Base-by-base conservation (phyloP, 2,888 invertebrate species). In the Unio delphinus region DNA sequence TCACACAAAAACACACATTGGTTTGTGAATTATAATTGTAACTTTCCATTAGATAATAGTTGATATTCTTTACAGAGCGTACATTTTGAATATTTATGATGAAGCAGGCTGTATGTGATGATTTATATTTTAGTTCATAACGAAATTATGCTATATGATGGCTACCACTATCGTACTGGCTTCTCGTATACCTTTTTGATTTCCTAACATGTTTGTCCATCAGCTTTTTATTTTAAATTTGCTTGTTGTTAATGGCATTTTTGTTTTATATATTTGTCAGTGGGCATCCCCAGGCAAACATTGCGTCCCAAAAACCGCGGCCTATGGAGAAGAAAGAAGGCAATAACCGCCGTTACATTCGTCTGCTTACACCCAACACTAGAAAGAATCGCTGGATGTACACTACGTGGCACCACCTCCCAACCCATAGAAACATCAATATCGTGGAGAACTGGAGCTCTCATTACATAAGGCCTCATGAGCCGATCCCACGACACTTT, bases 371-470 rank as follows among this genome's bases (percentile, higher is more conserved):
- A 5, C 84, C 86, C 3, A 61, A 75, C 30, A 84, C 85, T 8
- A 76, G 87, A 6, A 78, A 76, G n/a, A 84, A 87, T 59, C 81
- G 84, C 57, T 87, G 86, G 86, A 84, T 84, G 84, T 82, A 87
- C 69, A 85, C 86, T 56, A 88, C 88, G 7, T 88, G 88, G 88
- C 88, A 88, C 73, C 87, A 88, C 68, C 79, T 88, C 34, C 88
- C 87, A 17, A 74, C 80, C 60, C 83, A 85, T 70, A 73, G 61
- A 54, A 80, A 82, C 64, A 70, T 74, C 57, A 76, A 84, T 66
- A 72, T 72, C 8, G 85, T 83, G 18, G 78, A 70, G 56, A 82
- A 85, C 74, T 78, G 78, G 80, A 85, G 83, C 62, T 82, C 87
- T 28, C 83, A 85, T 65, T 87, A 85, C 62, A 80, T 80, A 26